Conservation (phyloP, 2,113 vertebrate species). For the Mobula birostris region DNA sequence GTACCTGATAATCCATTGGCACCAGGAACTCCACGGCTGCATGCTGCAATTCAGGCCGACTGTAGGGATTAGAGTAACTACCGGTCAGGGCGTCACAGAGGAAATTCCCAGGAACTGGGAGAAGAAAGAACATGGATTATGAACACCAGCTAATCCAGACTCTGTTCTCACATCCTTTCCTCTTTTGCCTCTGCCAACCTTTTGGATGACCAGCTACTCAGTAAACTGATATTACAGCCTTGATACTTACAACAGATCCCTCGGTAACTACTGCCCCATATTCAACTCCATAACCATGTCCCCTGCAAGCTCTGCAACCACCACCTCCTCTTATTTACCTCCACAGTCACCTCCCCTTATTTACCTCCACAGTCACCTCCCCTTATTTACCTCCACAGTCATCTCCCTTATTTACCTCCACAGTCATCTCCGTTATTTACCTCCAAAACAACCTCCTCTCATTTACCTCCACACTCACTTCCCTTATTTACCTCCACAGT, state of each 20-base stretch:
- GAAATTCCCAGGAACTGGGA: conserved; percentile 24
- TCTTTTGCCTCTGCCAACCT: too few species aligned
- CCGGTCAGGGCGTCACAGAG: conserved; percentile 15
- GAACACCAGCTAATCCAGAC: neutral
- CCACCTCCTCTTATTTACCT: neutral
- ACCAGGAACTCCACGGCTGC: conserved; percentile 12
- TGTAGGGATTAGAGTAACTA: neutral
- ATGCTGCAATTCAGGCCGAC: conserved; percentile 20
- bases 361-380: too few species aligned
- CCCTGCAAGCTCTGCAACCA: too few species aligned
- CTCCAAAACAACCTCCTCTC: too few species aligned
- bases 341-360: neutral
- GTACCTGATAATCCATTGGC: conserved; percentile 23
- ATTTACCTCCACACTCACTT: neutral
- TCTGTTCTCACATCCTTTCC: neutral
- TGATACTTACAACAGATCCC: neutral
- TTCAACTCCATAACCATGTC: neutral
- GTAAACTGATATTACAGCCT: neutral
- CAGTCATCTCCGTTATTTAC: too few species aligned
- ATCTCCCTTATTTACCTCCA: too few species aligned
- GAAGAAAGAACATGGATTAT: neutral
- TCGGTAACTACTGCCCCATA: neutral
- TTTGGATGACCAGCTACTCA: neutral
- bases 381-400: neutral
- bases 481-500: neutral